These are phyloP conservation scores for Ormyrus pomaceus DNA, from an alignment of 2,888 invertebrate species.

Conservation along the genomic window DNA sequence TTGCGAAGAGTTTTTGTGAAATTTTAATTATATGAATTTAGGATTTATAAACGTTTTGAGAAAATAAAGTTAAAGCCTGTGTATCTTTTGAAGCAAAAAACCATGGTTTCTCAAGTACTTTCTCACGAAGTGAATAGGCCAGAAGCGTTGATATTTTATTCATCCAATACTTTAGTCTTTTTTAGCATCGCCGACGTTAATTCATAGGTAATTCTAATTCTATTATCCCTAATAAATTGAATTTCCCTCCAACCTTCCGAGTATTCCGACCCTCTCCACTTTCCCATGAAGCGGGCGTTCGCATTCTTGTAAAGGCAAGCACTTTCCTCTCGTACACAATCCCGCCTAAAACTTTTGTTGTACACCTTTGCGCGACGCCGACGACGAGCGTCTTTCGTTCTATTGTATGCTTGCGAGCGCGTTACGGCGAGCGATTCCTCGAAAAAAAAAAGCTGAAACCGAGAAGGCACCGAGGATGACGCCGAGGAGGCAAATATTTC, in stretches of 20 bases:
- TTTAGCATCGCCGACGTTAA: too few relatives aligned
- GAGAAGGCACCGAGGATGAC: slow-evolving; percentile 51
- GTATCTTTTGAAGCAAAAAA: too few relatives aligned
- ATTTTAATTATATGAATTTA: too few relatives aligned
- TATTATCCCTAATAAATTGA: neutral
- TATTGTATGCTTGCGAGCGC: neutral
- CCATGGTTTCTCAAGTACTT: too few relatives aligned
- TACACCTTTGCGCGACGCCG: neutral
- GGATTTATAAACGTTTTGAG: too few relatives aligned
- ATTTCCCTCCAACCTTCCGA: slow-evolving; percentile 27
- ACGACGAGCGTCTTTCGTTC: neutral
- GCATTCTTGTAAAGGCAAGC: slow-evolving; percentile 18
- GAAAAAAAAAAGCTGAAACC: slow-evolving; percentile 53
- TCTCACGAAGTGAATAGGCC: too few relatives aligned
- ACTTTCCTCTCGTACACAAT: slow-evolving; percentile 32
- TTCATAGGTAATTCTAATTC: too few relatives aligned
- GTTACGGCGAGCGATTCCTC: slow-evolving; percentile 29
- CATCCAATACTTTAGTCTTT: too few relatives aligned
- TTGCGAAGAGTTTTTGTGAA: too few relatives aligned
- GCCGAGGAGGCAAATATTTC: slow-evolving; percentile 65
- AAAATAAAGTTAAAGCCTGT: too few relatives aligned
- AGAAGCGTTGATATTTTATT: too few relatives aligned
- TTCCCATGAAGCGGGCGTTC: slow-evolving; percentile 24
- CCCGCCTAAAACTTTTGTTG: slow-evolving; percentile 33
- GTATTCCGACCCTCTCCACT: slow-evolving; percentile 37